Base-by-base conservation (phyloP, 92 coral and sea anemone genomes). In the Zoanthus solanderi region DNA sequence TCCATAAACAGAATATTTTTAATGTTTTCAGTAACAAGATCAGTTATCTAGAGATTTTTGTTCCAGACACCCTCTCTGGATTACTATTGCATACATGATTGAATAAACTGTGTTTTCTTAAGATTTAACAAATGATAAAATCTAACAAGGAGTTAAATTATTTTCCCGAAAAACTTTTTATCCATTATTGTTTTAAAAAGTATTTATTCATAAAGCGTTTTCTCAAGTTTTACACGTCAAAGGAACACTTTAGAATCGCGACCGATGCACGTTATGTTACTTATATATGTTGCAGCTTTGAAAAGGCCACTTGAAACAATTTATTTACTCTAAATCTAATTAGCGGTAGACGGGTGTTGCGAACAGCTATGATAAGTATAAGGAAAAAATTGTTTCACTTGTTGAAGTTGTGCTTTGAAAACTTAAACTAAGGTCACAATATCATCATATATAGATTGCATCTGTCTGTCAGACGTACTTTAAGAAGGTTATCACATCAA, bases 11-110 rank as follows among this genome's bases (percentile, higher is more conserved):
- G 48, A 77, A 54, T 77, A 77, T 13, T 10, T 6, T 13, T 14
- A n/a, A 77, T 77, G 14, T 23, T 53, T 75, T 77, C 17, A 46
- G 31, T 77, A 77, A 77, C 46, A 6, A 77, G 82, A 77, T 77
- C 30, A 54, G 67, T 23, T 23, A 23, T 23, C 23, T 23, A 2
- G 23, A 7, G 30, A 31, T 37, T 37, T 6, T 10, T 16, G 2
- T 54, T 30, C 75, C 46, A 5, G 46, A 69, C 75, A 23, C 11
- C 74, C 74, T 29, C 45, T 28, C 74, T 15, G n/a, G 45, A 5
- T 29, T 4, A 32, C 74, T 6, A 7, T 50, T 50, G 0, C 45
- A 5, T 7, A 29, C 45, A 29, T 13, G 16, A 37, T 0, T 37
- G 42, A 29, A 30, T 16, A 30, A 30, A 69, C 14, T 69, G 18